Base-by-base conservation (phyloP, 2,888 invertebrate species). In the Unio delphinus region DNA sequence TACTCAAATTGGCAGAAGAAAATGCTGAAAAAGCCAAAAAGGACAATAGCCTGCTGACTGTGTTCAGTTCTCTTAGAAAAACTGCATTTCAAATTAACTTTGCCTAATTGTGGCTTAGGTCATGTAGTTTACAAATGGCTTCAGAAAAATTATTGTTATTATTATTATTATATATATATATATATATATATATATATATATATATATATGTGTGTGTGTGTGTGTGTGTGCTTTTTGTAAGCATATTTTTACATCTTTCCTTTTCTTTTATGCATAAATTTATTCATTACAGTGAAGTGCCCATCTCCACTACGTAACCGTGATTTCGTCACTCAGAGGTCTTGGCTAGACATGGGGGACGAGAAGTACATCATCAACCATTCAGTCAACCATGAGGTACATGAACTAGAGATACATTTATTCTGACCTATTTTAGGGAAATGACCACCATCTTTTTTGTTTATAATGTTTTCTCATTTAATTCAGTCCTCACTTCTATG, bases 361-460 rank as follows among this genome's bases (percentile, higher is more conserved):
- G 96, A 96, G 90, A 95, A 95, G 91, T 92, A 95, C 90, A 95
- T 97, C 88, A 92, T 96, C 81, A 96, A 96, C 91, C 96, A 97
- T 91, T 96, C 96, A 55, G 95, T 97, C 72, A 94, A 93, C 90
- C 96, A 97, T 90, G 94, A 94, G 89, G 94, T 95, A 90, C 45
- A 45, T 34, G 11, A 45, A 45, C 45, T 45, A 83, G 82, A 80
- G 54, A 55, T 64, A 15, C 11, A 45, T 45, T 45, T 8, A 45
- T 45, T 45, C 45, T 45, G 45, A 11, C 45, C 45, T 66, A 18
- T 61, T 20, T 45, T 63, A 23, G n/a, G 34, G 23, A 61, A 28
- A n/a, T 11, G 8, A 30, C 62, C 30, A 30, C 62, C 7, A 7
- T 34, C 7, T 30, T 8, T 30, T 61, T 23, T 61, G 8, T n/a